Percentiles rank a stretch among this genome's conserved stretches.
phyloP scores from a whole-genome alignment of 2,797 vertebrate species.

The Ptychobarbus kaznakovi region DNA sequence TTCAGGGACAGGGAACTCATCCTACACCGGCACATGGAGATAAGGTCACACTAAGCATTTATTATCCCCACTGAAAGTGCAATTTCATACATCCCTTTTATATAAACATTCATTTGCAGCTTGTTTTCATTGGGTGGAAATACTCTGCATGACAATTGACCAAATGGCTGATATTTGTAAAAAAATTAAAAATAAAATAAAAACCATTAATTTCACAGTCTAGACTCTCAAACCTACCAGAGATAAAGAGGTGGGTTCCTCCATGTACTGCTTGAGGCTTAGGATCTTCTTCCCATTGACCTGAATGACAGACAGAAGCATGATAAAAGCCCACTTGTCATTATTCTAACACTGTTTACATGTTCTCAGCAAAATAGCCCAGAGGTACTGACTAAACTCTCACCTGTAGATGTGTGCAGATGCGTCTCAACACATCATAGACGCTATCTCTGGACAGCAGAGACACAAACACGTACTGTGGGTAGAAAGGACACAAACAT shows the following conservation, averaged over 20 bases:
- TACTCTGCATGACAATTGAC: neutral
- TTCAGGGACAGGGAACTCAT: constrained; percentile 68
- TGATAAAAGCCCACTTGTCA: constrained; percentile 54
- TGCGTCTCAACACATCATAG: constrained; percentile 89
- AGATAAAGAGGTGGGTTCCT: constrained; percentile 83
- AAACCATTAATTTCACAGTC: constrained; percentile 20
- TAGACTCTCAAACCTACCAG: constrained; percentile 78
- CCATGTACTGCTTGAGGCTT: constrained; percentile 88
- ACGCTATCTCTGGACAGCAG: constrained; percentile 94
- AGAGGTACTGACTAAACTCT: constrained; percentile 39
- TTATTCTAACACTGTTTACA: neutral
- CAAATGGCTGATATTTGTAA: neutral
- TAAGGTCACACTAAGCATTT: neutral
- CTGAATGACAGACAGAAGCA: constrained; percentile 66
- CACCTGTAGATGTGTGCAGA: constrained; percentile 95
- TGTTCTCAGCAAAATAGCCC: neutral
- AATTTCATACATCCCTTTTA: neutral
- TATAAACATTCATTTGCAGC: no score
- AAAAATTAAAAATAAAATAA: no score
- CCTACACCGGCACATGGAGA: constrained; percentile 62
- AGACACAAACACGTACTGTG: constrained; percentile 94
- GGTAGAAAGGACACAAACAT: constrained; percentile 41
- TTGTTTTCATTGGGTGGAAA: neutral
- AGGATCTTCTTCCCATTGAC: constrained; percentile 91
- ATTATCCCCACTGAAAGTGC: neutral